Conservation (phyloP, 2,888 invertebrate species). For the Lithophane socia region DNA sequence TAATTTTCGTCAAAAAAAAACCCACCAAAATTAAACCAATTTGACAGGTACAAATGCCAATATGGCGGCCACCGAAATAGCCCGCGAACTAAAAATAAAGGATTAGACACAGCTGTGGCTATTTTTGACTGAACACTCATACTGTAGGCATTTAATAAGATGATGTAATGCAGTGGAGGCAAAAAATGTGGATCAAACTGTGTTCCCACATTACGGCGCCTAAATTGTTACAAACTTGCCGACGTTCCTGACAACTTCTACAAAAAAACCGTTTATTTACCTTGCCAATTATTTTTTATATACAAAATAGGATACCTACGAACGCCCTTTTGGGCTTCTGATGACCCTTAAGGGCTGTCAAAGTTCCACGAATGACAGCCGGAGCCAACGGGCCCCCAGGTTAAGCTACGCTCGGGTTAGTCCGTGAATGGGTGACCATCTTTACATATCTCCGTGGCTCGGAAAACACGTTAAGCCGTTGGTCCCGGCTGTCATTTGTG, state of each 20-base stretch:
- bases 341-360: no score
- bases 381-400: no score
- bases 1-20: constrained; percentile 1
- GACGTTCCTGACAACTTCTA: neutral
- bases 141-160: constrained; percentile 37
- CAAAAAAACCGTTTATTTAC: neutral
- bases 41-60: constrained; percentile 55
- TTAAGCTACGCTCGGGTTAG: no score
- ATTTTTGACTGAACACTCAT: constrained; percentile 48
- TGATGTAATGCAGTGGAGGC: constrained; percentile 19
- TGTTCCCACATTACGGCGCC: constrained; percentile 16
- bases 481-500: no score
- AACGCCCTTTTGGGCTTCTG: no score
- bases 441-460: no score
- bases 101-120: constrained; percentile 45
- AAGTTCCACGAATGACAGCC: no score
- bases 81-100: constrained; percentile 54
- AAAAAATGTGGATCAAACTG: constrained; percentile 30
- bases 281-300: neutral
- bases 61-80: constrained; percentile 52
- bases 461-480: no score
- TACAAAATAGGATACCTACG: no score
- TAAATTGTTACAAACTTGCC: constrained; percentile 6
- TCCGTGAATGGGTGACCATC: no score
- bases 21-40: constrained; percentile 36